phyloP scores from a whole-genome alignment of 2,888 invertebrate genomes.

The Euphydryas editha region DNA sequence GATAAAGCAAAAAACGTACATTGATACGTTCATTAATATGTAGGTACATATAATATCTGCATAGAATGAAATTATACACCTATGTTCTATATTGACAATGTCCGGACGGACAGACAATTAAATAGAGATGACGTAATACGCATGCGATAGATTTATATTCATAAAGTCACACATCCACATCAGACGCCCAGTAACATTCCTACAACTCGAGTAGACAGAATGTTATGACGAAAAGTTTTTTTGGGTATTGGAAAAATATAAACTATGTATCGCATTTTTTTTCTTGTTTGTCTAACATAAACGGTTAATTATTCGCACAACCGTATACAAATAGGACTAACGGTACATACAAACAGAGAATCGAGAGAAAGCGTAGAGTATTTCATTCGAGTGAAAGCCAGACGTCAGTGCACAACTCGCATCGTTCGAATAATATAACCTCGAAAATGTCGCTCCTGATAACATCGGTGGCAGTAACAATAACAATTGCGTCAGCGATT shows the following conservation, averaged over 20 bases:
- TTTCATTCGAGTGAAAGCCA: constrained; percentile 75
- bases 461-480: constrained; percentile 50
- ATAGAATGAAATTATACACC: neutral
- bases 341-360: constrained; percentile 68
- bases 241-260: neutral
- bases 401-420: constrained; percentile 61
- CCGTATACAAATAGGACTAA: constrained; percentile 58
- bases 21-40: neutral
- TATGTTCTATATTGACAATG: constrained; percentile 17
- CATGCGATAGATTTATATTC: constrained; percentile 34
- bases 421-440: constrained; percentile 55
- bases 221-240: neutral
- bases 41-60: neutral
- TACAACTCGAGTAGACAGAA: constrained; percentile 17
- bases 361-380: constrained; percentile 77
- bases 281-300: constrained; percentile 30
- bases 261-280: constrained; percentile 2
- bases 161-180: constrained; percentile 12
- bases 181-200: constrained; percentile 33
- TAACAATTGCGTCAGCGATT: constrained; percentile 60
- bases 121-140: constrained; percentile 39
- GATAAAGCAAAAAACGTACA: neutral
- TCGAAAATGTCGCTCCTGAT: constrained; percentile 56
- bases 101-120: constrained; percentile 12
- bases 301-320: constrained; percentile 39